A percentile compares a stretch with the other conserved stretches of the same genome.
These are phyloP conservation scores for Spizella passerina DNA, from an alignment of 2,797 vertebrate genomes.

Conservation along the genomic window DNA sequence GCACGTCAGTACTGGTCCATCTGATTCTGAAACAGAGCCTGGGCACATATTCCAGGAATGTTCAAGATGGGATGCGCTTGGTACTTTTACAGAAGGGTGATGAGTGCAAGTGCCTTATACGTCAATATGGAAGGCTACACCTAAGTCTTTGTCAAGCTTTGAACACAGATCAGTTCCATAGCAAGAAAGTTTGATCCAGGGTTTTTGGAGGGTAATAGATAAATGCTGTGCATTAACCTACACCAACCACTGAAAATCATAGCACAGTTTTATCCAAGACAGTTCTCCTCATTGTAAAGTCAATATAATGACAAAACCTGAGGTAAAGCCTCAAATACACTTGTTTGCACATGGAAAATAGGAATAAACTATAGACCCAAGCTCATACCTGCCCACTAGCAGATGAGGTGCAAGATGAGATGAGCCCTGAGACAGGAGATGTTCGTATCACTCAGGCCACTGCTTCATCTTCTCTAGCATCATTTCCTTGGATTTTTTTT, in stretches of 20 bases:
- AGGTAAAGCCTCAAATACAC: not conserved
- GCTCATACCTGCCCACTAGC: not conserved
- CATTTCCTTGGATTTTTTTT: not conserved
- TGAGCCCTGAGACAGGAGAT: not conserved
- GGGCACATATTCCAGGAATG: not conserved
- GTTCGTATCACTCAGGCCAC: not conserved
- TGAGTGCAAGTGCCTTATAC: not conserved
- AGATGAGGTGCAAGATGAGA: not conserved
- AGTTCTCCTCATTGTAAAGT: not conserved
- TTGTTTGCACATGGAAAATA: not conserved
- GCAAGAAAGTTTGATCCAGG: not conserved
- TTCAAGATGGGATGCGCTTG: accelerated
- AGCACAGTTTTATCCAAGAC: not conserved
- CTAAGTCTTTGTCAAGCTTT: not conserved
- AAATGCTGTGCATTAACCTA: not conserved
- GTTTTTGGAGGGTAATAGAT: not conserved
- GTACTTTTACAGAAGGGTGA: not conserved
- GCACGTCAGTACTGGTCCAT: not conserved
- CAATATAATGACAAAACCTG: not conserved
- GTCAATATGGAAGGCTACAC: not conserved
- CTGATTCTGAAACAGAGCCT: not conserved
- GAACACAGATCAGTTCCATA: not conserved
- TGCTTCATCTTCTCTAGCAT: not conserved
- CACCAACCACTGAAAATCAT: not conserved
- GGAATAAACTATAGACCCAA: not conserved